phyloP scores from a whole-genome alignment of 2,888 invertebrate genomes.

The Trissonchulus latispiculum region DNA sequence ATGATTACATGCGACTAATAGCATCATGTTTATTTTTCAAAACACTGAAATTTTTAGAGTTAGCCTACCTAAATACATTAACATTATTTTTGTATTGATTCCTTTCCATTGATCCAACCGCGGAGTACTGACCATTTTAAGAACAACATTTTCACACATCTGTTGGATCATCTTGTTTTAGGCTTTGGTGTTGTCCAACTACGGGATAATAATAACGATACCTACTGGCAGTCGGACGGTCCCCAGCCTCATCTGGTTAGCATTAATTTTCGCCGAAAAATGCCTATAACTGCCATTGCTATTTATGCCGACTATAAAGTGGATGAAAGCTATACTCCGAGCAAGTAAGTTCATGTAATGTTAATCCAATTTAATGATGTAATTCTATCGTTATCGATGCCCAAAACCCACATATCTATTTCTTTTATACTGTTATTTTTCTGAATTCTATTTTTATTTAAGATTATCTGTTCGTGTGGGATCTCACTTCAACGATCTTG shows the following conservation, averaged over 20 bases:
- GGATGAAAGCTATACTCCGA: conserved; percentile 98
- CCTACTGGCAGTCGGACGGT: conserved; percentile 99
- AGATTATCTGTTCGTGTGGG: conserved; percentile 83
- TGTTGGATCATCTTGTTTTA: conserved; percentile 45
- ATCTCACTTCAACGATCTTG: conserved; percentile 88
- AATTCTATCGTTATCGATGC: too few species aligned
- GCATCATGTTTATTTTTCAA: too few species aligned
- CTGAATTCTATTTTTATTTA: conserved; percentile 22
- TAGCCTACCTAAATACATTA: too few species aligned
- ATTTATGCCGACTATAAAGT: conserved; percentile 95
- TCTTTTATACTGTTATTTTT: neutral
- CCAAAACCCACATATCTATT: too few species aligned
- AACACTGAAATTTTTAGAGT: too few species aligned
- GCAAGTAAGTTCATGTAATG: conserved; percentile 51
- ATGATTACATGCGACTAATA: too few species aligned
- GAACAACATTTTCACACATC: too few species aligned
- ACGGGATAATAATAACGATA: conserved; percentile 85
- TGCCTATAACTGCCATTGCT: conserved; percentile 84
- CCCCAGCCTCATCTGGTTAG: conserved; percentile 94
- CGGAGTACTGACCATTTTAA: too few species aligned
- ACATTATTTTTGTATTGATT: too few species aligned
- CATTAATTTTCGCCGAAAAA: conserved; percentile 73
- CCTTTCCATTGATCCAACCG: too few species aligned
- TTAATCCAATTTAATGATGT: neutral
- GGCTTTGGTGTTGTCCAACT: conserved; percentile 96